These are phyloP conservation scores for Diadema setosum DNA, from an alignment of 35 echinoderm and acorn worm species.

Conservation along the genomic window DNA sequence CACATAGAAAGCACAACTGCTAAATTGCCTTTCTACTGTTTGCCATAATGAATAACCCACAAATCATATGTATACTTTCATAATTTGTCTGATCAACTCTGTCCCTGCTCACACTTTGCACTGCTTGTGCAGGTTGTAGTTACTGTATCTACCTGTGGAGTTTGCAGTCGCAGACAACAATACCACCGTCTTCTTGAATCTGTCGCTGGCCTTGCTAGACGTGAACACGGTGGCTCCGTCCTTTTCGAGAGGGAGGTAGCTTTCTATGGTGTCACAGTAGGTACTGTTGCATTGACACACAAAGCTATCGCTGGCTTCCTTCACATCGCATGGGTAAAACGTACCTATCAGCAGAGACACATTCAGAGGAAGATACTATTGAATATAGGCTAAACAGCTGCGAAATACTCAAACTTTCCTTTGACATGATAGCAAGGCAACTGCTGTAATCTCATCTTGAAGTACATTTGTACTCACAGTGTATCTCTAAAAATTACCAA, in stretches of 20 bases:
- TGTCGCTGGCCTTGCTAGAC: background rate
- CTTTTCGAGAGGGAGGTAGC: background rate
- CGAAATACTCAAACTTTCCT: no score
- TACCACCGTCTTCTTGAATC: background rate
- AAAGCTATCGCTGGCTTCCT: background rate
- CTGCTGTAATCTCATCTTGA: no score
- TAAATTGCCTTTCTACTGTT: background rate
- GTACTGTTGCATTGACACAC: background rate
- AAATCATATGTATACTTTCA: background rate
- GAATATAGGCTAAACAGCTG: no score
- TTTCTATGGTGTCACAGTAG: background rate
- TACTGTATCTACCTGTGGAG: background rate
- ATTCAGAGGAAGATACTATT: no score
- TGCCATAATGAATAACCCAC: background rate
- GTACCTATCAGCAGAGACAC: no score
- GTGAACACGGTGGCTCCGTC: background rate
- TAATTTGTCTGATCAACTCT: background rate
- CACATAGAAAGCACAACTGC: background rate
- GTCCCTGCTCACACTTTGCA: background rate
- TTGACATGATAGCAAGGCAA: no score
- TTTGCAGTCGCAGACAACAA: background rate
- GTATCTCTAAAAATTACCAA: no score
- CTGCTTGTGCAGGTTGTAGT: background rate
- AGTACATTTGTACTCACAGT: no score
- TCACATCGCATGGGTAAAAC: no score